These are phyloP conservation scores for Pelosia muscerda DNA, from an alignment of 2,888 invertebrate species.

Conservation along the genomic window DNA sequence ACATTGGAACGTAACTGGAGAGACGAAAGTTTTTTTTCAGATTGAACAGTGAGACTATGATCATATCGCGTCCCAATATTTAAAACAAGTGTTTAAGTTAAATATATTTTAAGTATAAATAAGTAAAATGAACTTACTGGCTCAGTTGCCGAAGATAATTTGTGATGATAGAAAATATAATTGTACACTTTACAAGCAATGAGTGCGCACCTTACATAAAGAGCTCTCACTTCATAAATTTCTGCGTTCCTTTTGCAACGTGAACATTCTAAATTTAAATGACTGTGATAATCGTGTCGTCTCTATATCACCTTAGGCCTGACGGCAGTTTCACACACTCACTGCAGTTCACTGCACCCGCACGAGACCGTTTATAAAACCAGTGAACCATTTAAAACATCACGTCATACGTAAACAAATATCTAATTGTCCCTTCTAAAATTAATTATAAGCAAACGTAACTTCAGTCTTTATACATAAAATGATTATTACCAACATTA, in stretches of 20 bases:
- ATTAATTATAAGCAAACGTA: background rate
- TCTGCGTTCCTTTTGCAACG: background rate
- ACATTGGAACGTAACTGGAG: too few relatives aligned
- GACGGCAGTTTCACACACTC: slow-evolving; percentile 37
- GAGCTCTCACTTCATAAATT: background rate
- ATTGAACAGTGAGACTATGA: background rate
- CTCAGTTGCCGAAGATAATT: background rate
- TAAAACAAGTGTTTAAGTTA: background rate
- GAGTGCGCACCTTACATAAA: background rate
- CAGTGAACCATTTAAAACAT: slow-evolving; percentile 10
- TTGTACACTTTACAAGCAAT: background rate
- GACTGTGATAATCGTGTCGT: slow-evolving; percentile 23
- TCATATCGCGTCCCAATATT: background rate
- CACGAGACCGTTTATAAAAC: slow-evolving; percentile 48
- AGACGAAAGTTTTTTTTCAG: background rate
- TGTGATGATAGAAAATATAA: background rate
- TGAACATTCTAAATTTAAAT: background rate
- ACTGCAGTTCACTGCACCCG: slow-evolving; percentile 12
- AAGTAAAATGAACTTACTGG: background rate
- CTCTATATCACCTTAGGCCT: slow-evolving; percentile 35
- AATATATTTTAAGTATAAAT: background rate
- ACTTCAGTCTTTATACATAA: slow-evolving; percentile 8
- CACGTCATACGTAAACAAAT: background rate
- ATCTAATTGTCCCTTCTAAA: background rate
- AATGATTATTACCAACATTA: background rate